phyloP scores from a whole-genome alignment of 2,888 invertebrate species.

The Calliphora vomitoria region DNA sequence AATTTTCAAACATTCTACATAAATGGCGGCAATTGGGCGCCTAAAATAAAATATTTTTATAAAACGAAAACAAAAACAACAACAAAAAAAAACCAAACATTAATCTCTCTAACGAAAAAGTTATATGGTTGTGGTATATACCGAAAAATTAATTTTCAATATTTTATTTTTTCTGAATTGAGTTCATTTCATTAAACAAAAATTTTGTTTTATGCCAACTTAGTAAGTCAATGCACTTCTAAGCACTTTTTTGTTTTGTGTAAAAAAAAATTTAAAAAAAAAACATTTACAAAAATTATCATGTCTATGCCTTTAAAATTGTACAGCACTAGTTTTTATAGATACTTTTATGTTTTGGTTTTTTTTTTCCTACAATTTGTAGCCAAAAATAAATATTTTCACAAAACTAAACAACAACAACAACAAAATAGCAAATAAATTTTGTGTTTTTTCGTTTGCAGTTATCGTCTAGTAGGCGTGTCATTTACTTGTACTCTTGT shows the following conservation, averaged over 20 bases:
- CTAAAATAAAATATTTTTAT: constrained; percentile 42
- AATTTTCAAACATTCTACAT: constrained; percentile 3
- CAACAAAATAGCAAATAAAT: not conserved
- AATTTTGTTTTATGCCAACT: constrained; percentile 13
- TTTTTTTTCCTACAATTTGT: constrained; percentile 50
- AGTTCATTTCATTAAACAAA: constrained; percentile 27
- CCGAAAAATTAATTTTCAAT: constrained; percentile 58
- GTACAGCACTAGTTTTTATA: constrained; percentile 45
- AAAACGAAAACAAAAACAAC: too few relatives aligned
- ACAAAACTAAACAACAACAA: constrained; percentile 17
- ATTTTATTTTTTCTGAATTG: constrained; percentile 45
- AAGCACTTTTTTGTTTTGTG: constrained; percentile 60
- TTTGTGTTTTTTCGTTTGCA: constrained; percentile 37
- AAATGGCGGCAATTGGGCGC: constrained; percentile 70
- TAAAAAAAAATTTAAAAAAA: constrained; percentile 1
- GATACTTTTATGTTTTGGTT: constrained; percentile 43
- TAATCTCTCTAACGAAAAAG: constrained; percentile 33
- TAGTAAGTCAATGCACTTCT: constrained; percentile 72
- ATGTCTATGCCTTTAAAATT: constrained; percentile 69
- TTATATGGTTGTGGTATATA: not conserved
- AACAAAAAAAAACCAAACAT: constrained; percentile 39
- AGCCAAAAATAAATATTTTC: constrained; percentile 70
- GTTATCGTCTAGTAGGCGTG: constrained; percentile 71
- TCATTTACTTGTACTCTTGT: constrained; percentile 69
- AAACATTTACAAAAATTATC: constrained; percentile 49